Percentiles rank a stretch among this genome's conserved stretches.
Conservation (phyloP, 2,113 vertebrate species). For the Etia nguti region DNA sequence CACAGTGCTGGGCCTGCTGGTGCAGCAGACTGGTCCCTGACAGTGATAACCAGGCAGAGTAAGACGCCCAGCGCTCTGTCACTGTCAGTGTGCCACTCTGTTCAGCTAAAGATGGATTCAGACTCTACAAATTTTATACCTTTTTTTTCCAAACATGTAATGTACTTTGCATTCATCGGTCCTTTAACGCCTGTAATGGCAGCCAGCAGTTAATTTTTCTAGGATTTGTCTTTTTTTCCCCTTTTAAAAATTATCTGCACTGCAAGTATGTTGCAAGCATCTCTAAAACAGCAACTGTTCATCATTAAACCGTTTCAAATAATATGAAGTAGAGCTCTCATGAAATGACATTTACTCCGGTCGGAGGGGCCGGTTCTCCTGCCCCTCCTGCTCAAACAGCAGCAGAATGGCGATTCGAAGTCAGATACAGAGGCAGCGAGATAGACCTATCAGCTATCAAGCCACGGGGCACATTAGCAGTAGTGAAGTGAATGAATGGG, state of each 20-base stretch:
- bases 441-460: constrained; percentile 40
- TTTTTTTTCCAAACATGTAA: constrained; percentile 1
- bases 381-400: neutral
- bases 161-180: neutral
- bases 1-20: constrained; percentile 70
- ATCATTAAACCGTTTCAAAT: neutral
- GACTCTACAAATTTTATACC: constrained; percentile 34
- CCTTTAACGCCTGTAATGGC: neutral
- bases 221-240: neutral
- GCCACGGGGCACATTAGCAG: constrained; percentile 36
- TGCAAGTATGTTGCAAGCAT: accelerated
- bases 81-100: constrained; percentile 68
- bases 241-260: neutral
- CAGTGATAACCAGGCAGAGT: constrained; percentile 74
- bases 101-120: constrained; percentile 52
- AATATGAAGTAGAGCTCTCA: neutral
- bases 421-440: neutral
- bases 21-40: constrained; percentile 73
- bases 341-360: neutral
- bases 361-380: neutral
- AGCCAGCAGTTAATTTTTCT: neutral
- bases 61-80: constrained; percentile 67
- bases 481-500: constrained; percentile 19
- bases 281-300: neutral
- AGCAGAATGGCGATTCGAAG: neutral